Base-by-base conservation (phyloP, 1,140 invertebrate genomes). In the Musca vetustissima region DNA sequence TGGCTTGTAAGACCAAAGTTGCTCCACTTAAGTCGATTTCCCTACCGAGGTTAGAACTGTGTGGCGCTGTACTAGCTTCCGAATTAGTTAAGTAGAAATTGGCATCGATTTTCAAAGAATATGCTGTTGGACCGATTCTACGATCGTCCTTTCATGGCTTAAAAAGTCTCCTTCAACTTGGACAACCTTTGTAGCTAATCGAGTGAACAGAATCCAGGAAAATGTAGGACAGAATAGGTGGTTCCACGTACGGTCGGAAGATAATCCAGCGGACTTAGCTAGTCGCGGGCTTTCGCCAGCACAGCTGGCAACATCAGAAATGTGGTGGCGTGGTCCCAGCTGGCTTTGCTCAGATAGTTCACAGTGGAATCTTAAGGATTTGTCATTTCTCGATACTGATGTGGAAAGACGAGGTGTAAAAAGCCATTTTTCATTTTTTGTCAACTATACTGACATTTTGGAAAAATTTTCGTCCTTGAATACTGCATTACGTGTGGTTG, bases 191-290 rank as follows among this genome's bases (percentile, higher is more conserved):
- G 17, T 53, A 13, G 52, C 52, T 9, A 22, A 66, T 83, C 17
- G 80, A 84, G 1, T 25, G 28, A 28, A 74, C 1, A 66, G 78
- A 70, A 83, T 84, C 21, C 72, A 75, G 47, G 66, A 66, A 25
- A 64, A 71, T 9, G 68, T 75, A 14, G 52, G 68, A 11, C 25
- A 49, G 1, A 52, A 66, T 7, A 64, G 81, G 21, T 87, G 84
- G 86, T n/a, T 52, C n/a, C 81, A 86, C 71, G 77, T 86, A 0
- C 48, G 68, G 8, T 75, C 80, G 1, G 59, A 66, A 22, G 67
- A 83, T 1, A 86, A 86, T 73, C 83, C 83, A 47, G 83, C 83
- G 0, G 84, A 87, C 75, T 69, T 74, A 14, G 69, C 76, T 6
- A 85, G 84, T 11, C 73, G 84, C 64, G 84, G 84, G 15, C 24